These are phyloP conservation scores for Cephus rjabovi DNA, from an alignment of 2,888 invertebrate species.

Conservation along the genomic window DNA sequence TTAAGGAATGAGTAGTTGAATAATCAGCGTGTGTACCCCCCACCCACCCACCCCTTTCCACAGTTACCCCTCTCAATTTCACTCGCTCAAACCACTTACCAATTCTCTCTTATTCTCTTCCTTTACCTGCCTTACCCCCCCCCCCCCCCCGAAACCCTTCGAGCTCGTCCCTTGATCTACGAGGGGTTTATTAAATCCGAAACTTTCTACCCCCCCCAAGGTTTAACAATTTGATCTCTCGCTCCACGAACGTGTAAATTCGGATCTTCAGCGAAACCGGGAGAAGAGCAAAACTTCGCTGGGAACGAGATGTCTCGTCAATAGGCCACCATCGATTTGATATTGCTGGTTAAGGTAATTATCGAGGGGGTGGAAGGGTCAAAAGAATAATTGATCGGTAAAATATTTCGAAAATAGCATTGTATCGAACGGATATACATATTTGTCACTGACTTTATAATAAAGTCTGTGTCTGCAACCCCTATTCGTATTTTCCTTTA, in stretches of 20 bases:
- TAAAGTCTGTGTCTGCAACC: not conserved
- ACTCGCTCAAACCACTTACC: not conserved
- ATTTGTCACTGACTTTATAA: not conserved
- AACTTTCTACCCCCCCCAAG: slow-evolving; percentile 34
- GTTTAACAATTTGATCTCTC: slow-evolving; percentile 33
- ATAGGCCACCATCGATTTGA: slow-evolving; percentile 9
- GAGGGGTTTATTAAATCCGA: slow-evolving; percentile 42
- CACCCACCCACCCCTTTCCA: not conserved
- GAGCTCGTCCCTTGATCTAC: slow-evolving; percentile 23
- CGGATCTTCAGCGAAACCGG: not conserved
- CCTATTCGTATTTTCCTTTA: not conserved
- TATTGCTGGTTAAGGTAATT: slow-evolving; percentile 29
- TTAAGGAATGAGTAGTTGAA: slow-evolving; percentile 27
- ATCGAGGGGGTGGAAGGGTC: not conserved
- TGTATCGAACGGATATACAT: not conserved
- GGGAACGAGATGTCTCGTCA: slow-evolving; percentile 5
- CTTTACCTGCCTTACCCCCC: not conserved
- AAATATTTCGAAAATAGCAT: not conserved
- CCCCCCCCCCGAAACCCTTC: slow-evolving; percentile 13
- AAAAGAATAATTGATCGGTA: not conserved
- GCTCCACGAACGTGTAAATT: slow-evolving; percentile 29
- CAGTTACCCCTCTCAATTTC: not conserved
- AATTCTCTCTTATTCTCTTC: not conserved
- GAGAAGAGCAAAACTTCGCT: not conserved
- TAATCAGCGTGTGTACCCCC: slow-evolving; percentile 40